These are phyloP conservation scores for Tholera decimalis DNA, from an alignment of 2,888 invertebrate genomes.

Conservation along the genomic window DNA sequence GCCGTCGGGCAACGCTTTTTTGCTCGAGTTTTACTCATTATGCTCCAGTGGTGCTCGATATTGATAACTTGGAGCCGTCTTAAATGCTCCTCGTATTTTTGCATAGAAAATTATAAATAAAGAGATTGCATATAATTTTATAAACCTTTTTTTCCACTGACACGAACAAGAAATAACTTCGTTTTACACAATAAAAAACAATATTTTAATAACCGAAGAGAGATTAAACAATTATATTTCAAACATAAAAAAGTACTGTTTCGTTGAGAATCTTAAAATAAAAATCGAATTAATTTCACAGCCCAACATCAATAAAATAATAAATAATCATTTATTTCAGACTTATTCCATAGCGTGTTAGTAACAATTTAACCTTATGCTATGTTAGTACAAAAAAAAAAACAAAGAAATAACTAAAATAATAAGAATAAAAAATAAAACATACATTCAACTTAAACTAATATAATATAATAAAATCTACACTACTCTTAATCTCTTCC, in stretches of 20 bases:
- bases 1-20: conserved; percentile 77
- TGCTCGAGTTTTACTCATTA: conserved; percentile 75
- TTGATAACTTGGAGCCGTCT: conserved; percentile 36
- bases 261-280: background rate
- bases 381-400: too few species aligned
- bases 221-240: background rate
- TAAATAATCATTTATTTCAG: too few species aligned
- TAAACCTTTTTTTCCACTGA: background rate
- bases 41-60: conserved; percentile 56
- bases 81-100: conserved; percentile 10
- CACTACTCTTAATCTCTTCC: too few species aligned
- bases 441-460: too few species aligned
- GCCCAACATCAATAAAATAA: too few species aligned
- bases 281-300: background rate
- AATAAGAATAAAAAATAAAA: too few species aligned
- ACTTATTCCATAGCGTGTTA: too few species aligned
- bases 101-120: background rate
- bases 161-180: background rate
- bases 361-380: too few species aligned
- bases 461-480: too few species aligned
- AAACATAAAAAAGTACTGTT: background rate
- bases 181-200: too few species aligned
- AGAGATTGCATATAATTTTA: background rate
- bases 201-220: background rate
- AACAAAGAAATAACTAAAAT: too few species aligned